Evolutionary conservation across 2,888 invertebrate species (phyloP).

Genomic region (Agrilus biguttatus): DNA sequence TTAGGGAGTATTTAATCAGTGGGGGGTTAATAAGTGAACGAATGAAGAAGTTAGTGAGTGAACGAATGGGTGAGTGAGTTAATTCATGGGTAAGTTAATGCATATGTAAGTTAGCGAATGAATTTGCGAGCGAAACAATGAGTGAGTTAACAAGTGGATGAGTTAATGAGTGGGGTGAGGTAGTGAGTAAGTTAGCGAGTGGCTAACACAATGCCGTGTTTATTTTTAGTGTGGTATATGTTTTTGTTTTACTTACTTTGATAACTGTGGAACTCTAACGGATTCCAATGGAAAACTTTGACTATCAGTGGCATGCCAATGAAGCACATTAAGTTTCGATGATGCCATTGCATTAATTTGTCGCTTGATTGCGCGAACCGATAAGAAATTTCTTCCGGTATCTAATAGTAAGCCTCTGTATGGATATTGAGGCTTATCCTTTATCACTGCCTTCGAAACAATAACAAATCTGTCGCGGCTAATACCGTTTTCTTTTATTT

Average conservation of each 20-base stretch:
- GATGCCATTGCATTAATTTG: conserved; percentile 77
- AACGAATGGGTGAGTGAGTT: no score
- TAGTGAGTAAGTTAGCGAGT: no score
- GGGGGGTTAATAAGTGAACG: no score
- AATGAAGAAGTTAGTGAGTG: no score
- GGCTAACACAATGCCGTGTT: no score
- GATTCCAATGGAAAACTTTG: conserved; percentile 85
- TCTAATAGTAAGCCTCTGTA: conserved; percentile 84
- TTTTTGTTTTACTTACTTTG: conserved; percentile 42
- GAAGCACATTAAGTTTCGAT: conserved; percentile 81
- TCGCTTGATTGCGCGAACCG: conserved; percentile 49
- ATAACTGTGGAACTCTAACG: conserved; percentile 56
- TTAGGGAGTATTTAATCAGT: no score
- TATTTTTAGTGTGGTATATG: no score
- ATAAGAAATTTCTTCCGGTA: conserved; percentile 76
- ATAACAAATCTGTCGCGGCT: conserved; percentile 41
- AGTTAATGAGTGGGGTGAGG: no score
- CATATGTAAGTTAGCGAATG: no score
- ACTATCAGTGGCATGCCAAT: conserved; percentile 85
- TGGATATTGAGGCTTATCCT: conserved; percentile 65
- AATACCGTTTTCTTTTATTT: conserved; percentile 10
- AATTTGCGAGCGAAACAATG: no score
- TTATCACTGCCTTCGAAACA: conserved; percentile 45
- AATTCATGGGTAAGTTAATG: no score
- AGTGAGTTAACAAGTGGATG: no score